Conservation (phyloP, 2,888 invertebrate genomes). For the Tinea pellionella region DNA sequence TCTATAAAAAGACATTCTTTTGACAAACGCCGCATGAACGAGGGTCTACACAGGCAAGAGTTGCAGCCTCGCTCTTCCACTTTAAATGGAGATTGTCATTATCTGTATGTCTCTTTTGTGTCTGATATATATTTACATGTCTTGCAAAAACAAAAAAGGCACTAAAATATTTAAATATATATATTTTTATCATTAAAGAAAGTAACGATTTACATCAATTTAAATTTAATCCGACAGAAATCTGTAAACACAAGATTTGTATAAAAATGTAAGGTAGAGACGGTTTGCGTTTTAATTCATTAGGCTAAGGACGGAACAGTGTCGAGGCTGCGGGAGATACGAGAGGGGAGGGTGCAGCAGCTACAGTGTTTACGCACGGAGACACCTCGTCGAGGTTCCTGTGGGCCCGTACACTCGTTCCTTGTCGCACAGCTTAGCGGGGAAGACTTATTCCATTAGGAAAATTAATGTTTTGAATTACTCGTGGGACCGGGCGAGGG, state of each 20-base stretch:
- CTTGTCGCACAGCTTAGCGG: conserved; percentile 47
- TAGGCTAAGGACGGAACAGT: conserved; percentile 33
- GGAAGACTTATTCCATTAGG: conserved; percentile 63
- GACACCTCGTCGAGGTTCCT: conserved; percentile 35
- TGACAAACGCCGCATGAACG: conserved; percentile 39
- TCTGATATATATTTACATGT: no score
- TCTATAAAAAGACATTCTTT: conserved; percentile 30
- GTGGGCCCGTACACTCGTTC: conserved; percentile 23
- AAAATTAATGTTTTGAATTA: conserved; percentile 70
- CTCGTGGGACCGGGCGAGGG: conserved; percentile 26
- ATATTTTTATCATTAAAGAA: no score
- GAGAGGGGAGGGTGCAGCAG: conserved; percentile 15
- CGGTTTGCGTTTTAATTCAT: conserved; percentile 65
- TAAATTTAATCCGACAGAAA: no score
- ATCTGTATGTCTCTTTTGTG: no score
- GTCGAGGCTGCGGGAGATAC: conserved; percentile 16
- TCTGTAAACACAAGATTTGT: not conserved
- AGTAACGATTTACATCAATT: no score
- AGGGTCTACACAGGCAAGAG: conserved; percentile 19
- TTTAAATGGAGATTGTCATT: conserved; percentile 1
- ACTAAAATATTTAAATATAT: not conserved
- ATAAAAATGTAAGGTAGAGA: conserved; percentile 22
- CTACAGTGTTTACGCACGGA: conserved; percentile 48
- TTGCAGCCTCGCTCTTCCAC: not conserved
- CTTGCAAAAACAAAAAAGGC: no score